Conservation (phyloP, 2,113 vertebrate species). For the Pelusios castaneus region DNA sequence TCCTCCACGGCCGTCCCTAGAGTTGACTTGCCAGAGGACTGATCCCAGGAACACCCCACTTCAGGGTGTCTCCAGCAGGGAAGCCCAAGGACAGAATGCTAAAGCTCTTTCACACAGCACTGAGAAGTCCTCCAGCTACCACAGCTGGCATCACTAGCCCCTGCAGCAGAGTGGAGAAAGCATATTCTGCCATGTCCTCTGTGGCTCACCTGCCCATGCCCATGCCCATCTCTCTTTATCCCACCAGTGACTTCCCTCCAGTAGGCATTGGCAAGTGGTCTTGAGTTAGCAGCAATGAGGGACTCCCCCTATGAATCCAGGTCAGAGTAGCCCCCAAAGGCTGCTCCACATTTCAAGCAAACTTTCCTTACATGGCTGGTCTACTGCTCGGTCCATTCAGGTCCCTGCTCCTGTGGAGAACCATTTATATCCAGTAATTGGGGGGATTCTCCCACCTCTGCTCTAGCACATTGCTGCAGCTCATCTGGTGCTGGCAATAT, state of each 20-base stretch:
- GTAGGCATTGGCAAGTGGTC: not conserved
- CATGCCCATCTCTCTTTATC: not conserved
- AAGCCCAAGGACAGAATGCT: not conserved
- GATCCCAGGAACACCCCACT: not conserved
- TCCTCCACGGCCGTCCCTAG: not conserved
- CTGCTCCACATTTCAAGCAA: not conserved
- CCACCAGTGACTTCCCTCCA: not conserved
- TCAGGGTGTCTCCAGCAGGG: not conserved
- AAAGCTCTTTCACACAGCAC: not conserved
- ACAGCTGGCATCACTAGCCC: too few relatives aligned
- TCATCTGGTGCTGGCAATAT: not conserved
- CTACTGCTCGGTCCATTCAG: not conserved
- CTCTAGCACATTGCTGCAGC: not conserved
- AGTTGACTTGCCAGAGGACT: not conserved
- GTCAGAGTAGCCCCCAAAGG: not conserved
- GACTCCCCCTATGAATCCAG: not conserved
- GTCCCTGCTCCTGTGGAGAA: not conserved
- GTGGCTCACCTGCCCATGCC: not conserved
- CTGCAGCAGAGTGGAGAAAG: too few relatives aligned
- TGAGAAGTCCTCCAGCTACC: not conserved
- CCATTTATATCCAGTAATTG: not conserved
- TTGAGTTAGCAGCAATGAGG: not conserved
- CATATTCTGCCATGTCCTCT: accelerated
- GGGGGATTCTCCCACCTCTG: not conserved
- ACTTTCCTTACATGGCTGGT: not conserved